phyloP scores from a whole-genome alignment of 2,888 invertebrate genomes.

The Pantelozetes paolii region DNA sequence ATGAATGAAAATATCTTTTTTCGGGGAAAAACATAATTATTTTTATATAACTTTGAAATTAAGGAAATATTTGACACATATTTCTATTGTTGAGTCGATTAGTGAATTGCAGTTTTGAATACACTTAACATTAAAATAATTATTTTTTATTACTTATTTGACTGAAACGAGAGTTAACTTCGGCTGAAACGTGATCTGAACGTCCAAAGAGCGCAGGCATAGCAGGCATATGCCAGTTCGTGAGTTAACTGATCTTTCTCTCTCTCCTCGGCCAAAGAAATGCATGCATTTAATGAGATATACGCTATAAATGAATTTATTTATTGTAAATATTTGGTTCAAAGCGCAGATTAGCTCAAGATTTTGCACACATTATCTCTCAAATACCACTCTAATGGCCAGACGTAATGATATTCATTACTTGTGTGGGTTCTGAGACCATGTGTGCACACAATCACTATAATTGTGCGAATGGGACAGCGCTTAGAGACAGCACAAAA shows the following conservation, averaged over 20 bases:
- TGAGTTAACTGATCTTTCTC: neutral
- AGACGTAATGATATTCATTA: too few species aligned
- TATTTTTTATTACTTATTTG: neutral
- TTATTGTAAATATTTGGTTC: neutral
- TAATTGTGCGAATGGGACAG: neutral
- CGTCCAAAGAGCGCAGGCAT: neutral
- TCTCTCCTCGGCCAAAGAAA: too few species aligned
- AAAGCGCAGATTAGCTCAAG: neutral
- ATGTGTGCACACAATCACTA: neutral
- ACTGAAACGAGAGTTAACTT: slow-evolving; percentile 1
- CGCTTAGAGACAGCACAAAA: neutral
- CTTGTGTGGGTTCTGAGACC: neutral
- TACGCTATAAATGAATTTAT: neutral
- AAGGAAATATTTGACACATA: neutral
- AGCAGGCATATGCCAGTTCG: neutral
- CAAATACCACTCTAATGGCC: too few species aligned
- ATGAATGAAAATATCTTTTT: neutral
- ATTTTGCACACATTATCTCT: neutral
- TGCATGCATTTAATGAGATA: too few species aligned
- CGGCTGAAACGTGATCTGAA: slow-evolving; percentile 8
- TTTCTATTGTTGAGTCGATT: neutral
- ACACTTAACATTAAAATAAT: neutral
- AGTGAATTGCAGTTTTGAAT: neutral
- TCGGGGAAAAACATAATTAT: neutral
- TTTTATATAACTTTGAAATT: neutral